phyloP scores from a whole-genome alignment of 92 coral and sea anemone species.

The Galaxea fascicularis region DNA sequence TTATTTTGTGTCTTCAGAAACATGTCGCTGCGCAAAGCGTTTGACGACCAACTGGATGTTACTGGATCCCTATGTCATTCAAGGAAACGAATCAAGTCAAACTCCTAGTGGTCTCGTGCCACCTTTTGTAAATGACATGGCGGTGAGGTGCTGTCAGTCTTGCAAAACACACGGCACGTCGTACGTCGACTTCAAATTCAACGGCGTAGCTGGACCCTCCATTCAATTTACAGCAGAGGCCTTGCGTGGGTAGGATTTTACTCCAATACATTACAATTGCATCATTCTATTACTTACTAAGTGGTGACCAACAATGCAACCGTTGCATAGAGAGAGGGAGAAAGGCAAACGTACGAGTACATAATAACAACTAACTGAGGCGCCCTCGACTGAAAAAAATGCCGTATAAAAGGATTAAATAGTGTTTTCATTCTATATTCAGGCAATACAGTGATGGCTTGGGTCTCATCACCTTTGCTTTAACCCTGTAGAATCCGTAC shows the following conservation, averaged over 20 bases:
- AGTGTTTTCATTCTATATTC: too few species aligned
- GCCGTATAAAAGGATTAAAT: too few species aligned
- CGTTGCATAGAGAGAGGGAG: too few species aligned
- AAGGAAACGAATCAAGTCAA: not conserved
- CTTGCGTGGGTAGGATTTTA: not conserved
- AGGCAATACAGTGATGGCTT: too few species aligned
- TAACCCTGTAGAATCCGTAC: too few species aligned
- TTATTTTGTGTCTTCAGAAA: conserved; percentile 5
- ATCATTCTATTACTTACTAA: too few species aligned
- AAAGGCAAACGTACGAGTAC: too few species aligned
- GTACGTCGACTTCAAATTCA: conserved; percentile 23
- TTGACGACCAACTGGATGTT: conserved; percentile 50
- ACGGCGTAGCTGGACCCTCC: conserved; percentile 20
- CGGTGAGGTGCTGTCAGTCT: conserved; percentile 39
- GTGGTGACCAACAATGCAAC: too few species aligned
- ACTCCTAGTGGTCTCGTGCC: conserved; percentile 29
- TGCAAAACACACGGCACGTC: conserved; percentile 47
- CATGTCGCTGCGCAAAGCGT: conserved; percentile 53
- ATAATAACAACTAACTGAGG: too few species aligned
- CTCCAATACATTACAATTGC: not conserved
- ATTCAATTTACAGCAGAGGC: conserved; percentile 5
- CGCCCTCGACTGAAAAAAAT: too few species aligned
- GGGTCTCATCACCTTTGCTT: too few species aligned
- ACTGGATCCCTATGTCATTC: conserved; percentile 35
- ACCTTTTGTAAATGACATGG: conserved; percentile 44